These are phyloP conservation scores for Ochropleura leucogaster DNA, from an alignment of 2,888 invertebrate genomes.

Conservation along the genomic window DNA sequence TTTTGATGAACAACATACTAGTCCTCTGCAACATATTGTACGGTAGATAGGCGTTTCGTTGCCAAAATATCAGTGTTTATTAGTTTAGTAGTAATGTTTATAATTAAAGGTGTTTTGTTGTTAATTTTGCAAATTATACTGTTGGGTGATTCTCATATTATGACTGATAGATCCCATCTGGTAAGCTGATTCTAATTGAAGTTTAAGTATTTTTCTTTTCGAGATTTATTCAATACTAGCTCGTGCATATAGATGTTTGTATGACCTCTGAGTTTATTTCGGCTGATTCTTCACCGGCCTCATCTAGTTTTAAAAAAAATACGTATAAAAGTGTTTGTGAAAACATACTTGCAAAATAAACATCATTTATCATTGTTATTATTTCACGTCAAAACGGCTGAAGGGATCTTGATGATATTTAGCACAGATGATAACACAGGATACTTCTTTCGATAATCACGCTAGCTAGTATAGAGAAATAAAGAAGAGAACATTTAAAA, in stretches of 20 bases:
- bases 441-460: too few species aligned
- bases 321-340: too few species aligned
- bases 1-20: slow-evolving; percentile 22
- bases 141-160: slow-evolving; percentile 73
- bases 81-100: slow-evolving; percentile 53
- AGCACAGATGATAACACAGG: too few species aligned
- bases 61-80: slow-evolving; percentile 31
- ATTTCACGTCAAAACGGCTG: too few species aligned
- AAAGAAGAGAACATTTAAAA: too few species aligned
- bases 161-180: slow-evolving; percentile 78
- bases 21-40: slow-evolving; percentile 17
- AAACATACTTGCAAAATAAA: too few species aligned
- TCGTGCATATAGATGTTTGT: not conserved
- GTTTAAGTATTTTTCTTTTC: not conserved
- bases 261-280: too few species aligned
- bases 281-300: too few species aligned
- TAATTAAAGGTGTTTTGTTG: slow-evolving; percentile 49
- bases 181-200: slow-evolving; percentile 69
- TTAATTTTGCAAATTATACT: slow-evolving; percentile 55
- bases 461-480: too few species aligned
- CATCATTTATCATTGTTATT: too few species aligned
- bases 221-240: not conserved
- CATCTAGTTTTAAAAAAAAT: too few species aligned
- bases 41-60: slow-evolving; percentile 27
- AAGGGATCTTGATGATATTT: too few species aligned